Evolutionary conservation across 2,888 invertebrate species (phyloP).

Genomic region (Serripes groenlandicus): DNA sequence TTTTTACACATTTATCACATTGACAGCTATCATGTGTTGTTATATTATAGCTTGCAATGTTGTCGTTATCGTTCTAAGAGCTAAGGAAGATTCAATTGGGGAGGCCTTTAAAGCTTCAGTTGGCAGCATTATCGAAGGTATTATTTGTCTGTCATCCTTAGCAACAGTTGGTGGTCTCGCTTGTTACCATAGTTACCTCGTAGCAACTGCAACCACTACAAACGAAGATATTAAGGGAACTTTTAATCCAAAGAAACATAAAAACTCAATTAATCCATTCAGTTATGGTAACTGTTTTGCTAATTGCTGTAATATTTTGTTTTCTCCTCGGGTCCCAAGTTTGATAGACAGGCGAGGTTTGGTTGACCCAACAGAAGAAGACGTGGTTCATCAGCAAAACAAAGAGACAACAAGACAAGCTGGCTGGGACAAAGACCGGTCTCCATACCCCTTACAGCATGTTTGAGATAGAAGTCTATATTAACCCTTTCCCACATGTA

Average conservation of each 20-base stretch:
- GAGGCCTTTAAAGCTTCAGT: slow-evolving; percentile 63
- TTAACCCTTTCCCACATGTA: neutral
- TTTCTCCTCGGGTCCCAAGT: slow-evolving; percentile 57
- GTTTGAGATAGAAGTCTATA: neutral
- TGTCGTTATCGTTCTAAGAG: slow-evolving; percentile 58
- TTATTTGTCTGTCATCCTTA: slow-evolving; percentile 58
- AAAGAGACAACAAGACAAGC: slow-evolving; percentile 8
- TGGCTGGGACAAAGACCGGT: neutral
- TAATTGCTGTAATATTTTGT: slow-evolving; percentile 60
- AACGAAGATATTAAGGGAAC: slow-evolving; percentile 68
- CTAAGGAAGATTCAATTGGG: slow-evolving; percentile 56
- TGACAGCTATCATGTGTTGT: slow-evolving; percentile 61
- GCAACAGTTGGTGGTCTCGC: slow-evolving; percentile 65
- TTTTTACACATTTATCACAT: slow-evolving; percentile 62
- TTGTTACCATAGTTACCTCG: slow-evolving; percentile 67
- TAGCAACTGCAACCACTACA: slow-evolving; percentile 63
- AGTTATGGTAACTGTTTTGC: slow-evolving; percentile 59
- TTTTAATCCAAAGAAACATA: slow-evolving; percentile 54
- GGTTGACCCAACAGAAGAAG: slow-evolving; percentile 59
- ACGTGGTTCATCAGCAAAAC: slow-evolving; percentile 12
- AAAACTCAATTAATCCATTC: slow-evolving; percentile 57
- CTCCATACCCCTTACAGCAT: slow-evolving; percentile 11
- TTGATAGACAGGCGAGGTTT: slow-evolving; percentile 62
- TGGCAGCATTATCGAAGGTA: slow-evolving; percentile 62
- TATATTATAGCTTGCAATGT: slow-evolving; percentile 63